Evolutionary conservation across 2,797 vertebrate genomes (phyloP).

Genomic region (Muraenolepis orangiensis): DNA sequence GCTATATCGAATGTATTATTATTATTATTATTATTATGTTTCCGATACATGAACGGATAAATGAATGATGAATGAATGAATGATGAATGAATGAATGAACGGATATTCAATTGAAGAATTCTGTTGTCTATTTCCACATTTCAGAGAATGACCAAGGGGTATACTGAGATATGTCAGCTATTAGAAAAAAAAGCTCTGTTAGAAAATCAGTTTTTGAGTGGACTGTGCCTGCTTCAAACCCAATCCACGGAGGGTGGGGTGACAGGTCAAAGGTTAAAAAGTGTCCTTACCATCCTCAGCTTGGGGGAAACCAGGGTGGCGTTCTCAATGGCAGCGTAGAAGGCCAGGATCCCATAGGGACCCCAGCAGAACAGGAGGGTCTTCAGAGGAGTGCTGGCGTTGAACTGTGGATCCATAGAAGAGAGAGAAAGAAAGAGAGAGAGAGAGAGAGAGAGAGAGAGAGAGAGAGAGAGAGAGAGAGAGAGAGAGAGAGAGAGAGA

Average conservation of each 20-base stretch:
- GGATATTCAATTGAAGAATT: not conserved
- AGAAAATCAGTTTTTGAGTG: too few relatives aligned
- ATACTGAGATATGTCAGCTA: not conserved
- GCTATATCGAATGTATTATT: too few relatives aligned
- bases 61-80: not conserved
- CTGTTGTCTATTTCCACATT: not conserved
- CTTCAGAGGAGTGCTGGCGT: conserved; percentile 82
- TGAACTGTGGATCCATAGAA: conserved; percentile 77
- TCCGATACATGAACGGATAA: not conserved
- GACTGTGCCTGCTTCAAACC: too few relatives aligned
- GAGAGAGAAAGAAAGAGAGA: not conserved
- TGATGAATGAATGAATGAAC: not conserved
- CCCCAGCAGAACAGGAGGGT: conserved; percentile 88
- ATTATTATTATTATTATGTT: too few relatives aligned
- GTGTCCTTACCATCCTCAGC: conserved; percentile 84
- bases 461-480: not conserved
- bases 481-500: conserved; percentile 6
- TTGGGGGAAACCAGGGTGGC: conserved; percentile 84
- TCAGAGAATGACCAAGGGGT: not conserved
- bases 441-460: conserved; percentile 32
- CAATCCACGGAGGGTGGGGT: not conserved
- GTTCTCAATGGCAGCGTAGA: conserved; percentile 83
- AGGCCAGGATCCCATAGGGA: conserved; percentile 85
- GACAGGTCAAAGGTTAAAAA: not conserved
- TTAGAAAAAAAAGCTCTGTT: too few relatives aligned